These are phyloP conservation scores for Loxodonta africana DNA, from an alignment of 2,113 vertebrate genomes.

Conservation along the genomic window DNA sequence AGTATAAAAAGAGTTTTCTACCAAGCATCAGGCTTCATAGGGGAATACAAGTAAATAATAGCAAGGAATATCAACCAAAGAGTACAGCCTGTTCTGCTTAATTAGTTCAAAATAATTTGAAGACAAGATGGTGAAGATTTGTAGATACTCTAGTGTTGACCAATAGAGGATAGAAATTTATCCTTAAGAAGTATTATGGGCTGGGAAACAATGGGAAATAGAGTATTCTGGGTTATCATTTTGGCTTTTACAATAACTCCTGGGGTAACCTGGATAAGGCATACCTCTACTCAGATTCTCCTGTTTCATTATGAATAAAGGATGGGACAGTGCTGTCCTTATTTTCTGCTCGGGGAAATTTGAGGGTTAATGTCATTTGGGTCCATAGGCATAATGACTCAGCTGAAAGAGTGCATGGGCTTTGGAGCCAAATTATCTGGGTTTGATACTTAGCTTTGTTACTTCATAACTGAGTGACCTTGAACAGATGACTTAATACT, in stretches of 20 bases:
- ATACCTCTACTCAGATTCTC: neutral
- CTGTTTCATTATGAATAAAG: neutral
- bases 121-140: slow-evolving; percentile 77
- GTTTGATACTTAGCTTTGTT: neutral
- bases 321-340: neutral
- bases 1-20: slow-evolving; percentile 79
- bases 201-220: slow-evolving; percentile 47
- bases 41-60: slow-evolving; percentile 83
- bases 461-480: neutral
- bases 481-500: neutral
- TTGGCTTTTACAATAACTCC: neutral
- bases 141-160: slow-evolving; percentile 65
- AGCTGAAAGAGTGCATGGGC: neutral
- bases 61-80: slow-evolving; percentile 76
- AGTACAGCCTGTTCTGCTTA: slow-evolving; percentile 74
- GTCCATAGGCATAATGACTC: neutral
- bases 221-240: slow-evolving; percentile 12
- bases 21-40: slow-evolving; percentile 74
- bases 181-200: neutral
- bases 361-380: neutral
- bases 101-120: slow-evolving; percentile 82
- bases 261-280: neutral
- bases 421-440: neutral
- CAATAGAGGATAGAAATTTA: slow-evolving; percentile 37
- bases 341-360: neutral